phyloP scores from a whole-genome alignment of 2,797 vertebrate species.

The Gouania willdenowi region DNA sequence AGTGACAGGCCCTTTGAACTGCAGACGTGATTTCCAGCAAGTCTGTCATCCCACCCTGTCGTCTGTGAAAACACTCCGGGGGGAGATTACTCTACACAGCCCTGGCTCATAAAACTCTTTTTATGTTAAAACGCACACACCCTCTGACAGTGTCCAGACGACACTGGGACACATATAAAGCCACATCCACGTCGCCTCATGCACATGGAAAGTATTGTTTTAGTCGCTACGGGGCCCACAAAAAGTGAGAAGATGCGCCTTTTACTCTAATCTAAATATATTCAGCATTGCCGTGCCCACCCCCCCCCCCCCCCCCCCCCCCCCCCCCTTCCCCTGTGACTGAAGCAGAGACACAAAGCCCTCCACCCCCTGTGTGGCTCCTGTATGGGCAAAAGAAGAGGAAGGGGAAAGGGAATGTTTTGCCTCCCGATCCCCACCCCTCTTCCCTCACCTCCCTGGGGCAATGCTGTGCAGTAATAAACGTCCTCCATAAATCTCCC shows the following conservation, averaged over 20 bases:
- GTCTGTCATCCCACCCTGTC: constrained; percentile 54
- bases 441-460: constrained; percentile 58
- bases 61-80: constrained; percentile 60
- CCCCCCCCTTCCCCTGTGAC: constrained; percentile 16
- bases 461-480: constrained; percentile 73
- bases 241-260: not conserved
- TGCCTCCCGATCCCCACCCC: constrained; percentile 44
- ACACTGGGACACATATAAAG: not conserved
- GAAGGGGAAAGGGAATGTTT: constrained; percentile 68
- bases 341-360: constrained; percentile 37
- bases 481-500: constrained; percentile 71
- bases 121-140: constrained; percentile 53
- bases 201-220: not conserved
- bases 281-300: constrained; percentile 21
- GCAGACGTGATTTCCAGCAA: constrained; percentile 60
- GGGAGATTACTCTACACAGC: constrained; percentile 50
- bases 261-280: constrained; percentile 1
- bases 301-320: constrained; percentile 31
- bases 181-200: not conserved
- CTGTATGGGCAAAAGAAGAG: constrained; percentile 49
- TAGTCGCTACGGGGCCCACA: not conserved
- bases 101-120: constrained; percentile 58
- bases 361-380: constrained; percentile 53
- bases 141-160: constrained; percentile 21
- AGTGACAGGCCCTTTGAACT: constrained; percentile 60